Conservation (phyloP, 2,797 vertebrate species). For the Rousettus madagascariensis region DNA sequence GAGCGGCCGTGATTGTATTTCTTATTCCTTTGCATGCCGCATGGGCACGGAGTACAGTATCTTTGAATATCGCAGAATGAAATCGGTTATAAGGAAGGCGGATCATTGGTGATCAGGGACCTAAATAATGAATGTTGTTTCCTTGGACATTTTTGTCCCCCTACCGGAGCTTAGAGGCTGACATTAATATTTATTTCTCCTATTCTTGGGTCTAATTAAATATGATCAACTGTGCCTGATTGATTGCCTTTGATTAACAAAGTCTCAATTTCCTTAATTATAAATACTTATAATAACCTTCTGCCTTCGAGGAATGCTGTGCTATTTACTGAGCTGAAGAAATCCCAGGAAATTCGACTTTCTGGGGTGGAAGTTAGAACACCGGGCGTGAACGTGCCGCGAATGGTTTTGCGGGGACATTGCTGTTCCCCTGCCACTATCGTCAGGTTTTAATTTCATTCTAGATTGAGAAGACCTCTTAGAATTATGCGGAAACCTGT, state of each 20-base stretch:
- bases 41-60: background rate
- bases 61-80: background rate
- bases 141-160: background rate
- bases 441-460: background rate
- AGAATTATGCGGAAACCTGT: background rate
- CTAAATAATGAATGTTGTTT: background rate
- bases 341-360: background rate
- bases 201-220: slow-evolving; percentile 41
- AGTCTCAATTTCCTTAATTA: slow-evolving; percentile 27
- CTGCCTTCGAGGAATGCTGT: background rate
- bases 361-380: background rate
- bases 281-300: background rate
- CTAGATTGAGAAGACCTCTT: background rate
- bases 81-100: background rate
- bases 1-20: background rate
- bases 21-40: background rate
- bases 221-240: background rate
- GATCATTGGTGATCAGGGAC: background rate
- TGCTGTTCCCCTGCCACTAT: background rate
- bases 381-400: background rate
- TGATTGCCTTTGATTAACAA: slow-evolving; percentile 49
- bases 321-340: background rate
- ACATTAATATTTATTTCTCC: slow-evolving; percentile 50
- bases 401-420: background rate
- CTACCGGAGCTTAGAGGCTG: background rate